phyloP scores from a whole-genome alignment of 2,797 vertebrate species.

The Catostomus latipinnis region DNA sequence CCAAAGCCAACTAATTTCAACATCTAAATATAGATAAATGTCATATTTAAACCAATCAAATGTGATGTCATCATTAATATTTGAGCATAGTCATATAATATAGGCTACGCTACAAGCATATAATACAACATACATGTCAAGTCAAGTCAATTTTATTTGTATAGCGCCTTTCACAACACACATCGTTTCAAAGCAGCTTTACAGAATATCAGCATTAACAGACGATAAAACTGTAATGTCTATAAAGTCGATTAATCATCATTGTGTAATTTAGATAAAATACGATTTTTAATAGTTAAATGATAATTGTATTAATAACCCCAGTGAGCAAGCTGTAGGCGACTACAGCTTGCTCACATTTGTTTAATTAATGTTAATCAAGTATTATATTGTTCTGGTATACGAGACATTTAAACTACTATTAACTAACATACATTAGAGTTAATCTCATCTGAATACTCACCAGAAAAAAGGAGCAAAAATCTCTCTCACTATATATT shows the following conservation, averaged over 20 bases:
- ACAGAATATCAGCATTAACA: too few relatives aligned
- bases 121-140: neutral
- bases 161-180: too few relatives aligned
- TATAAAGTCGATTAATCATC: too few relatives aligned
- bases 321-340: too few relatives aligned
- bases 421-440: neutral
- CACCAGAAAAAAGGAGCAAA: slow-evolving; percentile 63
- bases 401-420: neutral
- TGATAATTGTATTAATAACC: too few relatives aligned
- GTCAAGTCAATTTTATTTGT: too few relatives aligned
- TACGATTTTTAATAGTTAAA: too few relatives aligned
- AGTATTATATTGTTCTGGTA: neutral
- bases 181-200: too few relatives aligned
- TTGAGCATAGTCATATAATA: neutral
- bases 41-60: neutral
- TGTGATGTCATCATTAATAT: neutral
- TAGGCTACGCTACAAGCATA: neutral
- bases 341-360: too few relatives aligned
- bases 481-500: slow-evolving; percentile 49
- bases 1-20: neutral
- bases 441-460: slow-evolving; percentile 1
- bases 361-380: too few relatives aligned
- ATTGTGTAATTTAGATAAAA: too few relatives aligned
- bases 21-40: neutral
- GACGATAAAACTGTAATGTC: too few relatives aligned